Evolutionary conservation across 2,888 invertebrate species (phyloP).

Genomic region (Drosophila antonietae): DNA sequence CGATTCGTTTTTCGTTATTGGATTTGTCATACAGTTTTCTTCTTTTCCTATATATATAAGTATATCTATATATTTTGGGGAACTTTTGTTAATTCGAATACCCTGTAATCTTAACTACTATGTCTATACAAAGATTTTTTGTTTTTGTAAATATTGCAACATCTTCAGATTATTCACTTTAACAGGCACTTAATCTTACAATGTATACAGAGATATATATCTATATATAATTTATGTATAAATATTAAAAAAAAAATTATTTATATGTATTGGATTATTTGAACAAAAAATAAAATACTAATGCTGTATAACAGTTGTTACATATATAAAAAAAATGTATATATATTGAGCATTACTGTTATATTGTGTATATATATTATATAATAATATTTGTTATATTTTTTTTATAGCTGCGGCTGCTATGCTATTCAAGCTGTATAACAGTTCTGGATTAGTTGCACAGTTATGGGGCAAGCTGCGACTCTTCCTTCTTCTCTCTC

Average conservation of each 20-base stretch:
- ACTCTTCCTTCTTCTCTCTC: conserved; percentile 9
- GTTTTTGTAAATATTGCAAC: conserved; percentile 75
- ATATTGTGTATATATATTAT: conserved; percentile 23
- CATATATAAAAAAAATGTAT: conserved; percentile 5
- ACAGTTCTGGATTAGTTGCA: conserved; percentile 22
- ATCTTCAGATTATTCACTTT: conserved; percentile 16
- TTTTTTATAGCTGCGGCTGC: conserved; percentile 9
- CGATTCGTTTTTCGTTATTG: conserved; percentile 21
- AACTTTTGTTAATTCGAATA: conserved; percentile 40
- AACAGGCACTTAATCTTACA: conserved; percentile 72
- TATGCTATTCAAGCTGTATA: conserved; percentile 29
- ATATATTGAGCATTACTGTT: conserved; percentile 60
- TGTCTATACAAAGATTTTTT: conserved; percentile 28
- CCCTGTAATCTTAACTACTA: conserved; percentile 54
- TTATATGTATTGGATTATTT: conserved; percentile 10
- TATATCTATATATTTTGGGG: conserved; percentile 4
- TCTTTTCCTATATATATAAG: conserved; percentile 8
- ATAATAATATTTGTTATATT: conserved; percentile 36
- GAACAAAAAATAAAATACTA: conserved; percentile 13
- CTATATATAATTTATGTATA: not conserved
- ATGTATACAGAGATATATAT: conserved; percentile 25
- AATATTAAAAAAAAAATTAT: conserved; percentile 25
- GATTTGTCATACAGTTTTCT: conserved; percentile 12
- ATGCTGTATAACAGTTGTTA: conserved; percentile 54
- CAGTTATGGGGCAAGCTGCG: conserved; percentile 28